Evolutionary conservation across 2,797 vertebrate genomes (phyloP), one percentile per base, ranked within the genome.

Genomic region (Anolis apletophallus): DNA sequence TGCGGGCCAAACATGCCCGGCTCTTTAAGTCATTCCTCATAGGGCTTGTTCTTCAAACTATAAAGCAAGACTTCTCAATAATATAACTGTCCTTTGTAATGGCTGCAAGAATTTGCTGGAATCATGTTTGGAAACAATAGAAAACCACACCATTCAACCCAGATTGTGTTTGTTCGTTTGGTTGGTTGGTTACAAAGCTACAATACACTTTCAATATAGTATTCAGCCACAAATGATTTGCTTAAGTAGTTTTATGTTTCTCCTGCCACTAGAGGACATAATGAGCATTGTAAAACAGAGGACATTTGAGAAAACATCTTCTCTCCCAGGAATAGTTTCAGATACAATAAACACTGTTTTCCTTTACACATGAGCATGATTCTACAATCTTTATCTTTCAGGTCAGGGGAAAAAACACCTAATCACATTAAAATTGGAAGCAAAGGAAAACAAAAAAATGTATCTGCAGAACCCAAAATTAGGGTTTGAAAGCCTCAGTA

Each of bases 231-330:
- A 32, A 80, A 80, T 78, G 46, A 72, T 23, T 75, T 74, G 46
- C 78, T 36, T 40, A 54, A 36, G 52, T n/a, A 52, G 71, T 74
- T 36, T 55, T 86, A 59, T 81, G 46, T 61, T 81, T 86, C 78
- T 81, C 69, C 57, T 36, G 71, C 85, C 85, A 81, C 85, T 86
- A 86, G 85, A 86, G 85, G 85, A 86, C 85, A 81, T 86, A 86
- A 81, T 75, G 57, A 81, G 69, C 78, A 54, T 86, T 80, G 36
- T 86, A 80, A 86, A 80, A 86, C 40, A 59, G 52, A 57, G 55
- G 85, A 80, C 40, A 80, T 74, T 80, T 54, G 68, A 86, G 69
- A 74, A 73, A 74, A 21, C 14, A 29, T 80, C 46, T 29, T 10
- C 69, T 80, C 55, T 64, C 55, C 67, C 36, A 54, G 55, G 40